Conservation (phyloP, 2,797 vertebrate genomes). For the Enteromius radiatus region DNA sequence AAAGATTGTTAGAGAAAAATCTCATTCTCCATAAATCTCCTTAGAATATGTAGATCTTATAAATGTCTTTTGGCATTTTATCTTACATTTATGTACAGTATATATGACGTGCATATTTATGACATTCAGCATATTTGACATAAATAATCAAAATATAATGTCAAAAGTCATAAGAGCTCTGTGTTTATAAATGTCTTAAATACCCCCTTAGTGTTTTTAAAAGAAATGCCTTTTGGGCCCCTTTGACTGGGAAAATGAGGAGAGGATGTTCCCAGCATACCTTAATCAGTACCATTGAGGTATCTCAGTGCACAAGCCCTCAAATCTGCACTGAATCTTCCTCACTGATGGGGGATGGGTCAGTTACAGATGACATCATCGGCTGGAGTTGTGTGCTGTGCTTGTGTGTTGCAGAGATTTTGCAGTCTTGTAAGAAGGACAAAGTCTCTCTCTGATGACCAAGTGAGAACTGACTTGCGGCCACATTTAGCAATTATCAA, state of each 20-base stretch:
- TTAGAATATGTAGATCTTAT: neutral
- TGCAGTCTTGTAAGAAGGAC: slow-evolving; percentile 38
- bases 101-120: slow-evolving; percentile 6
- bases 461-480: neutral
- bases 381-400: slow-evolving; percentile 51
- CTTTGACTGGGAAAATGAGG: slow-evolving; percentile 30
- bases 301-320: slow-evolving; percentile 50
- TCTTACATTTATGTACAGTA: neutral
- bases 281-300: slow-evolving; percentile 51
- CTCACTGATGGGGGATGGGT: slow-evolving; percentile 58
- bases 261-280: slow-evolving; percentile 38
- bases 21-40: neutral
- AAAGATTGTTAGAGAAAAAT: neutral
- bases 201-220: neutral
- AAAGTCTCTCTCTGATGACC: neutral
- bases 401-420: slow-evolving; percentile 51
- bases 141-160: slow-evolving; percentile 4
- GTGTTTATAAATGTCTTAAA: neutral
- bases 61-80: neutral
- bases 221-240: slow-evolving; percentile 22
- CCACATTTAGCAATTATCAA: neutral
- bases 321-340: slow-evolving; percentile 58
- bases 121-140: neutral
- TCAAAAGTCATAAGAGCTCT: neutral
- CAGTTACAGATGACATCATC: slow-evolving; percentile 62